Evolutionary conservation across 2,888 invertebrate genomes (phyloP), one percentile per base, ranked within the genome.

Genomic region (Trypoxylon attenuatum): DNA sequence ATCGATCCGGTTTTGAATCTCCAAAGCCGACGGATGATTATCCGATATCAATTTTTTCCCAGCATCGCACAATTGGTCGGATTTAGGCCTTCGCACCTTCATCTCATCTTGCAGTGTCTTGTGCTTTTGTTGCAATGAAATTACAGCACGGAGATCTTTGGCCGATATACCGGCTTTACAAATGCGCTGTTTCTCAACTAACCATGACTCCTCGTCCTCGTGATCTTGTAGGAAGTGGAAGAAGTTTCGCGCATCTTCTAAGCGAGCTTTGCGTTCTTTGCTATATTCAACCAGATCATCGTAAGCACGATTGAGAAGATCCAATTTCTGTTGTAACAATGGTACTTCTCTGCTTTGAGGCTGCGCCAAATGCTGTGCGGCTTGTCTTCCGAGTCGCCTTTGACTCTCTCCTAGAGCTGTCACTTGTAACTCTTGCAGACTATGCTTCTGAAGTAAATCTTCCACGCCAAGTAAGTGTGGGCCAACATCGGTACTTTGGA

Each of bases 191-290:
- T 97, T 97, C 84, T 99, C 99, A 0, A 95, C 92, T 54, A 99
- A 90, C 98, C 99, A 99, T 0, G 96, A 93, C 88, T 98, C 98
- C 87, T 99, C 99, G 80, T 99, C 99, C 79, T 99, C 98, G 78
- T 97, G 95, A 84, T 99, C 98, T 87, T 98, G 97, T 59, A 98
- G 89, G 88, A 99, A 98, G 88, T 98, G 97, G 88, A 94, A 98
- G 81, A 97, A 95, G 82, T 96, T 95, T 61, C 97, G 90, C 0
- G 97, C 96, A 81, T 98, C 97, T 86, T 98, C 97, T 10, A 99
- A 88, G 10, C 94, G 90, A 0, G 92, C 93, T 69, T 96, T 93
- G 5, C 97, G 91, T 76, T 92, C 92, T 54, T 93, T 92, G 39
- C 93, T 93, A 29, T 93, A 91, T 43, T 93, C 91, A 10, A 91